phyloP scores from a whole-genome alignment of 2,797 vertebrate genomes.

The Poecilia picta region DNA sequence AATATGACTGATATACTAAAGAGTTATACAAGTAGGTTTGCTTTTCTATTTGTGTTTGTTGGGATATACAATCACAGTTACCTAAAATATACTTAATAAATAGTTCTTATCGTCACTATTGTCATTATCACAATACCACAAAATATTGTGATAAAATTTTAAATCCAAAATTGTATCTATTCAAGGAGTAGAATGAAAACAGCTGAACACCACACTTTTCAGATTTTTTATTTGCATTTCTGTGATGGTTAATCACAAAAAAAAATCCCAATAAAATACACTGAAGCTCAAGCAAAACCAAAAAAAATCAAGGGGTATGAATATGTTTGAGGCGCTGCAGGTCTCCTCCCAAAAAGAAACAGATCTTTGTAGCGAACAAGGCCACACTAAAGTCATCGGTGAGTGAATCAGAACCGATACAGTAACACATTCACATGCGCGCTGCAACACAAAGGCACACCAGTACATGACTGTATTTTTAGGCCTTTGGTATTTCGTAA shows the following conservation, averaged over 20 bases:
- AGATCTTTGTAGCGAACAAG: conserved; percentile 12
- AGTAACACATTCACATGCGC: conserved; percentile 16
- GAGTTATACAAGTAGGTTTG: too few species aligned
- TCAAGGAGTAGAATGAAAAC: not conserved
- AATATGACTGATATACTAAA: too few species aligned
- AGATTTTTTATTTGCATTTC: not conserved
- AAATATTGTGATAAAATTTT: too few species aligned
- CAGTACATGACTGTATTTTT: conserved; percentile 71
- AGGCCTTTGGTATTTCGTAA: conserved; percentile 71
- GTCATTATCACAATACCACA: too few species aligned
- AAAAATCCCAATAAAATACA: not conserved
- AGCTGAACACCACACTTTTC: not conserved
- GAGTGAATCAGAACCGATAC: conserved; percentile 50
- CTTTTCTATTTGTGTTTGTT: too few species aligned
- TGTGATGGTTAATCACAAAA: not conserved
- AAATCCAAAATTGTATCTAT: too few species aligned
- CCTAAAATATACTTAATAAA: too few species aligned
- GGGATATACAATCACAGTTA: too few species aligned
- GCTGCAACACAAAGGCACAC: conserved; percentile 30
- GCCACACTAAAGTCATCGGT: conserved; percentile 35
- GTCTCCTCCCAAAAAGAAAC: not conserved
- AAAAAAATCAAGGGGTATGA: not conserved
- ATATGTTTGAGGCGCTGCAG: not conserved
- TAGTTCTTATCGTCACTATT: too few species aligned
- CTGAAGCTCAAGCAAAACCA: not conserved